phyloP scores from a whole-genome alignment of 2,797 vertebrate species.

The Pelochelys cantorii region DNA sequence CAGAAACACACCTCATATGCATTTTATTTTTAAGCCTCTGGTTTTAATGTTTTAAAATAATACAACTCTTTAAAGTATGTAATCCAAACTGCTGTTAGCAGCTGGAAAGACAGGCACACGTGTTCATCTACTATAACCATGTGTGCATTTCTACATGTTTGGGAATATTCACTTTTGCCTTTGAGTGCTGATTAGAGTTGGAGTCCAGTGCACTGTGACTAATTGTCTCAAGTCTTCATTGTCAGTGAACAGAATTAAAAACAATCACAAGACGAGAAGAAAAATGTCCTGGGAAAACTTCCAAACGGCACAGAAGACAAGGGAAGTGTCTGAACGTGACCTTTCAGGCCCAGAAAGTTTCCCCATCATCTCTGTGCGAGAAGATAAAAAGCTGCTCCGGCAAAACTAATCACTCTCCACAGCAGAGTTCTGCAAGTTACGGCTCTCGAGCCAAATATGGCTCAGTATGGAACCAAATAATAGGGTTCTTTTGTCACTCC shows the following conservation, averaged over 20 bases:
- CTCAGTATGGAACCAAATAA: too few species aligned
- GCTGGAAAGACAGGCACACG: background rate
- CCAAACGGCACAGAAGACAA: constrained; percentile 54
- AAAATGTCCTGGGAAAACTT: constrained; percentile 73
- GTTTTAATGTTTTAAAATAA: background rate
- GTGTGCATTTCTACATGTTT: background rate
- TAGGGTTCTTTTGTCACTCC: too few species aligned
- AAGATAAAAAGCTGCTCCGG: constrained; percentile 44
- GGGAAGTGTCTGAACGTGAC: constrained; percentile 57
- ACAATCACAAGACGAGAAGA: constrained; percentile 65
- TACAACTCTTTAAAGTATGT: background rate
- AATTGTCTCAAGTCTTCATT: constrained; percentile 64
- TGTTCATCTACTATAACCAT: background rate
- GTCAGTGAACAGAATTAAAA: constrained; percentile 69
- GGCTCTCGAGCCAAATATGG: too few species aligned
- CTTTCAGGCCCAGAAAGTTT: constrained; percentile 51
- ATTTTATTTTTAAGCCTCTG: background rate
- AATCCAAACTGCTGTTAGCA: constrained; percentile 26
- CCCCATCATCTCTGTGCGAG: constrained; percentile 15
- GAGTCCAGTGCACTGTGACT: constrained; percentile 64
- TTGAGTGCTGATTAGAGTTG: constrained; percentile 61
- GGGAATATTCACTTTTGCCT: constrained; percentile 56
- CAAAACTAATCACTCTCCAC: background rate
- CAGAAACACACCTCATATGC: background rate
- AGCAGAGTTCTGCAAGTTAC: too few species aligned